Conservation (phyloP, 2,888 invertebrate species). For the Lepetodrilus schrolli region DNA sequence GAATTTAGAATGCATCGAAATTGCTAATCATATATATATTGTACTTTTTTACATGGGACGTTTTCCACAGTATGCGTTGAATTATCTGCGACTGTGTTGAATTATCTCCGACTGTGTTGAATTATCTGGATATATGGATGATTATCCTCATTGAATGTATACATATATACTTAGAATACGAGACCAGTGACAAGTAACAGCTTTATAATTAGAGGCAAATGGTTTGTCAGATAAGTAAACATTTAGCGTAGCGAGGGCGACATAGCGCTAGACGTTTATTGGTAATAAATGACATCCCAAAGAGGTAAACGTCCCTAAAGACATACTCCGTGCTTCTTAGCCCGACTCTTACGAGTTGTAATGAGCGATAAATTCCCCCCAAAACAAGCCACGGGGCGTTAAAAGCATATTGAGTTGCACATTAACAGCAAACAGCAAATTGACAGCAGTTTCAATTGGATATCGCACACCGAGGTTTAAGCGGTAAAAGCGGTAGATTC, state of each 20-base stretch:
- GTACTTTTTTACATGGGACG: too few relatives aligned
- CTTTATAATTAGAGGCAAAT: slow-evolving; percentile 22
- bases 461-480: neutral
- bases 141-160: too few relatives aligned
- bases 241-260: slow-evolving; percentile 7
- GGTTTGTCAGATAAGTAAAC: slow-evolving; percentile 17
- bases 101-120: too few relatives aligned
- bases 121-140: too few relatives aligned
- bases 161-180: too few relatives aligned
- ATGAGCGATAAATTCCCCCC: neutral
- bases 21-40: too few relatives aligned
- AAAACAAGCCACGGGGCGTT: neutral
- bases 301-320: neutral
- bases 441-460: neutral
- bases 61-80: too few relatives aligned
- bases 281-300: slow-evolving; percentile 11
- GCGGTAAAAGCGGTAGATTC: neutral
- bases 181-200: neutral
- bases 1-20: too few relatives aligned
- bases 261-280: slow-evolving; percentile 3
- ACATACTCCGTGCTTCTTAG: neutral
- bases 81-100: too few relatives aligned
- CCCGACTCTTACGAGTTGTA: neutral
- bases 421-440: neutral
- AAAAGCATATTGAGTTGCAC: neutral